Evolutionary conservation across 2,888 invertebrate species (phyloP).

Genomic region (Oscheius sp.): DNA sequence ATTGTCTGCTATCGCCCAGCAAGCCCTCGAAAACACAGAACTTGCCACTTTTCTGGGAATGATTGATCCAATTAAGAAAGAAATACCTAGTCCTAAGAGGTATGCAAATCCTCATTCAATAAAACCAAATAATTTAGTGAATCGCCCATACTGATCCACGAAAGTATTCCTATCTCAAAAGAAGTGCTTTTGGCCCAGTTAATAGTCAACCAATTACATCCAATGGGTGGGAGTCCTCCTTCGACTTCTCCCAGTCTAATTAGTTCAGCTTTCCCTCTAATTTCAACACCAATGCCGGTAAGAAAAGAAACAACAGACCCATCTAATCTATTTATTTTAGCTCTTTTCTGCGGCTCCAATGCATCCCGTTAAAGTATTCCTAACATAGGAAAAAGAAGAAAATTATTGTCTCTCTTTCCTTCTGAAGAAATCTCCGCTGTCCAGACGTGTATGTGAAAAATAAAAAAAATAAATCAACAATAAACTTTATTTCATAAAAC

Average conservation of each 20-base stretch:
- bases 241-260: constrained; percentile 23
- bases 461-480: too few species aligned
- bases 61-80: constrained; percentile 44
- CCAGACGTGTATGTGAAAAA: constrained; percentile 23
- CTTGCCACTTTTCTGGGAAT: constrained; percentile 59
- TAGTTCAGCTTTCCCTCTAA: background rate
- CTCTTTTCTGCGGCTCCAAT: constrained; percentile 36
- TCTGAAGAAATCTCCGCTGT: constrained; percentile 23
- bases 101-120: background rate
- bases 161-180: constrained; percentile 15
- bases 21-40: constrained; percentile 42
- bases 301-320: background rate
- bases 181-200: constrained; percentile 27
- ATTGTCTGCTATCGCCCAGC: constrained; percentile 51
- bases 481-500: too few species aligned
- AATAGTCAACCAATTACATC: constrained; percentile 7
- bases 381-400: constrained; percentile 50
- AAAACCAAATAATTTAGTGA: constrained; percentile 4
- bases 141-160: constrained; percentile 1
- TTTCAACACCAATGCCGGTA: constrained; percentile 18
- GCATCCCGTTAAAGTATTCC: constrained; percentile 53
- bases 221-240: constrained; percentile 12
- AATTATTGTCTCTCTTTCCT: background rate
- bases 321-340: constrained; percentile 34
- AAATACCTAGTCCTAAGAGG: constrained; percentile 26